Percentiles rank a stretch among this genome's conserved stretches.
Evolutionary conservation across 2,113 vertebrate species (phyloP).

Genomic region (Camelus bactrianus): DNA sequence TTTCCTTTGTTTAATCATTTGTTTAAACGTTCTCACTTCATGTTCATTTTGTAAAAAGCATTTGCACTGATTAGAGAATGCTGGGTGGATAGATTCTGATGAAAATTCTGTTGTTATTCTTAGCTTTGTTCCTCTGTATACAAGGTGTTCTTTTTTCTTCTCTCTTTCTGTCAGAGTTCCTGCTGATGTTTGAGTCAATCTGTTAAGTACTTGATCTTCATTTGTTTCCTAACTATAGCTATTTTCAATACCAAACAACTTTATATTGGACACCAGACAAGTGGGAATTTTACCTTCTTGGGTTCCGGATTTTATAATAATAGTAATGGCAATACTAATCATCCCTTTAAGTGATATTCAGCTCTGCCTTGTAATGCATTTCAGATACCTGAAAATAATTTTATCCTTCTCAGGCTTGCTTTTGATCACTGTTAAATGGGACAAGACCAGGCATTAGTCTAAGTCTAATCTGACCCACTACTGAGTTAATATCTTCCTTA

Average conservation of each 20-base stretch:
- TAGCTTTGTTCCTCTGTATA: neutral
- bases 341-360: conserved; percentile 3
- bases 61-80: neutral
- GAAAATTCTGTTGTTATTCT: neutral
- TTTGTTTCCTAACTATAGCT: neutral
- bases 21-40: neutral
- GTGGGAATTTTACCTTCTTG: conserved; percentile 25
- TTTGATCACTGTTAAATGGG: neutral
- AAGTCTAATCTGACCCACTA: neutral
- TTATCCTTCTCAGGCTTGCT: neutral
- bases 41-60: neutral
- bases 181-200: neutral
- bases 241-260: neutral
- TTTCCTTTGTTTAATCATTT: neutral
- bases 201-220: neutral
- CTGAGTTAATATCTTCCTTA: neutral
- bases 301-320: neutral
- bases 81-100: neutral
- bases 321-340: neutral
- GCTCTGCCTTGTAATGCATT: neutral
- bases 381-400: conserved; percentile 5
- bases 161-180: neutral
- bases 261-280: neutral
- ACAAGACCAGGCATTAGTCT: neutral
- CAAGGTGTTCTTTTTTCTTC: neutral